Base-by-base conservation (phyloP, 2,888 invertebrate species). In the Aspidiotus destructor region DNA sequence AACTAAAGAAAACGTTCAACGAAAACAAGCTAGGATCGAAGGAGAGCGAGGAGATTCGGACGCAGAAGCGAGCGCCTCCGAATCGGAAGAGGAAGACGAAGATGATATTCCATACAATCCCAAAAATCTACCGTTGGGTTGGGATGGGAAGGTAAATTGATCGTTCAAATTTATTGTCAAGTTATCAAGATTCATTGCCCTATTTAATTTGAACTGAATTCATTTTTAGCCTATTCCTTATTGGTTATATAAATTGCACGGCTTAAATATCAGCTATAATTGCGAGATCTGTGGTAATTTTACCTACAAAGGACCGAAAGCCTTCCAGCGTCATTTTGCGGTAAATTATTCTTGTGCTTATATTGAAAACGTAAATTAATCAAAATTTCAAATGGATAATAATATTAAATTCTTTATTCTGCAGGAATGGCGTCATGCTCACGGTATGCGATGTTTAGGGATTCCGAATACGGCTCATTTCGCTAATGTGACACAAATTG, bases 381-480 rank as follows among this genome's bases (percentile, higher is more conserved):
- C 5, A 5, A 28, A 28, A 28, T 28, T 28, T 28, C 28, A 28
- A 28, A 28, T 28, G 5, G 28, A 28, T 1, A 28, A 28, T 28
- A 28, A 28, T 28, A 28, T 28, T 28, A 28, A 28, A 28, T 3
- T 28, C 28, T 28, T 28, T 28, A 17, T 44, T 10, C 11, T 67
- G 55, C 52, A 67, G 67, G 85, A 86, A 76, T 86, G 85, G 85
- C 77, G 86, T 67, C 86, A 86, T 76, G 85, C 86, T 62, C 74
- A 74, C 61, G 74, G 74, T 1, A 74, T 74, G 74, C 69, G 74
- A 28, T 99, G 99, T 77, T 83, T 99, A 15, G 98, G 98, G 8
- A 99, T 99, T 73, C 99, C 99, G 0, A 99, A 99, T 78, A 99
- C 99, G 0, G 98, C 99, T 0, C 99, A 99, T 80, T 99, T 99